These are phyloP conservation scores for Lamprotornis superbus DNA, from an alignment of 2,113 vertebrate species.

Conservation along the genomic window DNA sequence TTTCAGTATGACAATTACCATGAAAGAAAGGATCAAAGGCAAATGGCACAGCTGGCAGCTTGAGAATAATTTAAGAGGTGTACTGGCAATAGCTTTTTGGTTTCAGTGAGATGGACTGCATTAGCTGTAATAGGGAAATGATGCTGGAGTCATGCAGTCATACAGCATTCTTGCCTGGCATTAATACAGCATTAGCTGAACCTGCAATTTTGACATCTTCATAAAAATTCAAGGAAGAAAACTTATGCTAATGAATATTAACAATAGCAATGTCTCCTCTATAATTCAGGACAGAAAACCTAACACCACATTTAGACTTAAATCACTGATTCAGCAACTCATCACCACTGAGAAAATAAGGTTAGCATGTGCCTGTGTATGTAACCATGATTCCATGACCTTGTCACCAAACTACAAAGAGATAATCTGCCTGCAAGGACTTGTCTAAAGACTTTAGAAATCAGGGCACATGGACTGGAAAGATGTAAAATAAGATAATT, in stretches of 20 bases:
- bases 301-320: background rate
- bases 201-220: background rate
- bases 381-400: background rate
- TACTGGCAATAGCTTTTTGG: constrained; percentile 30
- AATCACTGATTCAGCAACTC: background rate
- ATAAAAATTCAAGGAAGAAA: background rate
- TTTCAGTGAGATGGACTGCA: constrained; percentile 54
- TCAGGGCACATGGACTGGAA: background rate
- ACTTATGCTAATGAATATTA: background rate
- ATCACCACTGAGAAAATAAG: background rate
- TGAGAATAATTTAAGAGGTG: constrained; percentile 62
- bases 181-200: background rate
- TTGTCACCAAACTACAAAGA: background rate
- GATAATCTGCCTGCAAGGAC: background rate
- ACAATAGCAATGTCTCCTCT: background rate
- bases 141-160: constrained; percentile 21
- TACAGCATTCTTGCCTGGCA: background rate
- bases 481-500: background rate
- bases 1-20: constrained; percentile 51
- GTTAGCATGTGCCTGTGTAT: background rate
- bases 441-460: background rate
- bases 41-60: constrained; percentile 53
- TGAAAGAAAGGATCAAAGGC: constrained; percentile 57
- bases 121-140: constrained; percentile 46
- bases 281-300: background rate